Evolutionary conservation across 2,113 vertebrate genomes (phyloP), one percentile per base, ranked within the genome.

Genomic region (Scomber colias): DNA sequence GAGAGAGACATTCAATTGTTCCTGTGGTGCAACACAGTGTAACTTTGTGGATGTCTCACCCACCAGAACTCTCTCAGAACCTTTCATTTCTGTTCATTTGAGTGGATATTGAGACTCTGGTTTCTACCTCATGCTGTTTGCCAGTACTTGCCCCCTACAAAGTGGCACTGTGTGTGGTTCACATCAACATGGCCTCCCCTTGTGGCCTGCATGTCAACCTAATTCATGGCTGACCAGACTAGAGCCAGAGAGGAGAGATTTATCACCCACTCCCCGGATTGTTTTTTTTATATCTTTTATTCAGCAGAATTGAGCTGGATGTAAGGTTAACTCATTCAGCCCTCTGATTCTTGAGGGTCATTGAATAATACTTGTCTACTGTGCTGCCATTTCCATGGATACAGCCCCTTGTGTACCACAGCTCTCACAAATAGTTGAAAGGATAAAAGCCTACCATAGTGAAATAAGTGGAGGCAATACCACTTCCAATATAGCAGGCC

Each of bases 201-300:
- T 50, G 75, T 87, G 79, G 79, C 90, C 90, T 87, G 62, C 11
- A 79, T 90, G 94, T 88, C 89, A 83, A 74, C 51, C 81, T 89
- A 90, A 79, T 83, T 82, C 67, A 82, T 62, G 27, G 40, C 76
- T 24, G 48, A 13, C 62, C 57, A 78, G 77, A 75, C 50, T 70
- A 45, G 19, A 57, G 50, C 31, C 24, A 77, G 35, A 62, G 60
- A 77, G 27, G 27, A 81, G 57, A 74, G 70, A 93, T 95, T 94
- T 93, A 92, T 92, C 85, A 92, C 93, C 90, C 90, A 63, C 40
- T 79, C 86, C 79, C 59, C 27, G 78, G 71, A 80, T 89, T 81
- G 15, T 79, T 88, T 76, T 88, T 76, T 76, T 56, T 31, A n/a
- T 21, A 61, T 87, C 75, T 87, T 90, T 88, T 85, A 85, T 89